A percentile compares a stretch with the other conserved stretches of the same genome.
Conservation (phyloP, 2,797 vertebrate genomes). For the Clarias fuscus region DNA sequence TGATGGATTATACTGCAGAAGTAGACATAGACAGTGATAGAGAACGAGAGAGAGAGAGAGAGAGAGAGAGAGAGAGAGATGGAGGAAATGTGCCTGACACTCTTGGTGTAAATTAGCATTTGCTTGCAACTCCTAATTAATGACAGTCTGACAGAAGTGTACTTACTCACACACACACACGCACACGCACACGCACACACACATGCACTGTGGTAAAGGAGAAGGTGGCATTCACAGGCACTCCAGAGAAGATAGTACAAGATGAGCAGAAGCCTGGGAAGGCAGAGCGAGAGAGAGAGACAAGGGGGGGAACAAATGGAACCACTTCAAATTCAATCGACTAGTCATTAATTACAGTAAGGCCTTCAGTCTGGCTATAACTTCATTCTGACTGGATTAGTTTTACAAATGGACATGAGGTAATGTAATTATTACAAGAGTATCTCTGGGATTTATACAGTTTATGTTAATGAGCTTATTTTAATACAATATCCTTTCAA, state of each 20-base stretch:
- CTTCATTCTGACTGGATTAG: conserved; percentile 7
- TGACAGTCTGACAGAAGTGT: conserved; percentile 55
- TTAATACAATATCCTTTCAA: background rate
- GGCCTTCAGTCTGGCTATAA: background rate
- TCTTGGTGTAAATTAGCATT: conserved; percentile 46
- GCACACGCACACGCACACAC: conserved; percentile 10
- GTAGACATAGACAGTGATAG: conserved; percentile 17
- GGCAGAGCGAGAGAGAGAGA: background rate
- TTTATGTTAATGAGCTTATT: background rate
- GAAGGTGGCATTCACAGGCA: conserved; percentile 30
- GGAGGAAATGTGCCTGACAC: conserved; percentile 49
- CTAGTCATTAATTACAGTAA: conserved; percentile 28
- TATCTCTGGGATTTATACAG: background rate
- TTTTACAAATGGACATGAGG: background rate
- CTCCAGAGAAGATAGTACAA: conserved; percentile 20
- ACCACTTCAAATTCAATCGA: background rate
- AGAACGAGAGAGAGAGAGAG: conserved; percentile 9
- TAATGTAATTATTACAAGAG: conserved; percentile 14
- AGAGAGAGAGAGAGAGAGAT: conserved; percentile 4
- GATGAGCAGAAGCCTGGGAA: conserved; percentile 22
- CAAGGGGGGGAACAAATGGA: conserved; percentile 16
- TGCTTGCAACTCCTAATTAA: conserved; percentile 61
- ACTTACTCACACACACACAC: background rate
- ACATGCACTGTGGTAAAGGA: conserved; percentile 19
- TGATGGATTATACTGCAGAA: conserved; percentile 47